These are phyloP conservation scores for Matsumurasca onukii DNA, from an alignment of 1,140 invertebrate species.

Conservation along the genomic window DNA sequence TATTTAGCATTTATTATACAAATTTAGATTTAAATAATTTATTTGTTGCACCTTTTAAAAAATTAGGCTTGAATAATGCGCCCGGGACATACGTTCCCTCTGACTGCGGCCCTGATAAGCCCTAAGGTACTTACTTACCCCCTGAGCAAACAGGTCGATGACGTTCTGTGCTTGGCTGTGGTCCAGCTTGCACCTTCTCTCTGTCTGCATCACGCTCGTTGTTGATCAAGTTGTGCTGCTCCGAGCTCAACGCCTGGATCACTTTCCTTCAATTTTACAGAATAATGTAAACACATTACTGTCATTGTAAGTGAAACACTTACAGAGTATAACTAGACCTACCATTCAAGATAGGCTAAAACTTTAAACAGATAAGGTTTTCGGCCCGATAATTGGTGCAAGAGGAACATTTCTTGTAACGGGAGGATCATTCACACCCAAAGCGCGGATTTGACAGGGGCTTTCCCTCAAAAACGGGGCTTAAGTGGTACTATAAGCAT, in stretches of 20 bases:
- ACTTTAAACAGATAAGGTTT: too few species aligned
- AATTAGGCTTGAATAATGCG: neutral
- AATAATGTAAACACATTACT: too few species aligned
- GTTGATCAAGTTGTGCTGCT: neutral
- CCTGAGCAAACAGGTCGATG: neutral
- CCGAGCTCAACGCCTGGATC: neutral
- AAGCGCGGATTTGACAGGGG: too few species aligned
- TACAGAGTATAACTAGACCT: too few species aligned
- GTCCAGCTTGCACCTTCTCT: neutral
- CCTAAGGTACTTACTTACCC: neutral
- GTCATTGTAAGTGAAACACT: too few species aligned
- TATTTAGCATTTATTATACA: neutral
- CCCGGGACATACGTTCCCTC: neutral
- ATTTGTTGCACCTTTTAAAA: neutral
- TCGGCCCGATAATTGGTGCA: too few species aligned
- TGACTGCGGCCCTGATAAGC: neutral
- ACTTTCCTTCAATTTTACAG: too few species aligned
- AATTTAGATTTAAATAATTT: neutral
- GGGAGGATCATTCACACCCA: too few species aligned
- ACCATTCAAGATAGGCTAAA: too few species aligned
- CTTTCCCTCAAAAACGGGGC: too few species aligned
- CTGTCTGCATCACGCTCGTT: neutral
- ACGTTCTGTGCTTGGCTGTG: neutral
- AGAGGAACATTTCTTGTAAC: too few species aligned
- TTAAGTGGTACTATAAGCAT: too few species aligned